Evolutionary conservation across 1,140 invertebrate genomes (phyloP), one percentile per base, ranked within the genome.

Genomic region (Bombus confusus): DNA sequence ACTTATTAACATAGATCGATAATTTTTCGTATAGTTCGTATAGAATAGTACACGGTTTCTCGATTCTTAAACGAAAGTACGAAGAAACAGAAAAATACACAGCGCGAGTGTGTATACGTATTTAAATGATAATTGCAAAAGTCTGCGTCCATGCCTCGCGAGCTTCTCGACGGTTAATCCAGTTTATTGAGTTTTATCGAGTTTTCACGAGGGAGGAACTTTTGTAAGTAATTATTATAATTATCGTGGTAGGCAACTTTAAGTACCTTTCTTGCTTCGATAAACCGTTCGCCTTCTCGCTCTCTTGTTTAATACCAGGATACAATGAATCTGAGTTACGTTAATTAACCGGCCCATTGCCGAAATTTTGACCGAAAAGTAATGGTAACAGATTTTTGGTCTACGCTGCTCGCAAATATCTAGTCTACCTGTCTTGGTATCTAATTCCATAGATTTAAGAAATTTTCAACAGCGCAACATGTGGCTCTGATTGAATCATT

Each of bases 161-260:
- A 64, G 62, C 83, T 85, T 68, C 57, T 52, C 74, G 47, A 47
- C 64, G 68, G 52, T 72, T 85, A 85, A 85, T 85, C 68, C 83
- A 28, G 31, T 85, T 85, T 80, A 80, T 80, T 80, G 78, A 80
- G 83, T 85, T 85, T 85, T 80, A 72, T 80, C 83, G 69, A 85
- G 83, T 85, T 85, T 80, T 47, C 76, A 28, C 39, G 57, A 43
- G 64, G 39, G 47, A 31, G 18, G 81, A 83, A 83, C 43, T 80
- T 85, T 80, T 64, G 52, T 64, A 80, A 85, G 75, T 85, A 85
- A 85, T 80, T 85, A 85, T 85, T 85, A 80, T 85, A 85, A 85
- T 85, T 85, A 85, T 85, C 83, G 41, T 41, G 77, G 66, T 68
- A 59, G 41, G 25, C 76, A 80, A 80, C 76, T 73, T 73, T 73